Percentiles rank a stretch among this genome's conserved stretches.
These are phyloP conservation scores for Cryptoprocta ferox DNA, from an alignment of 2,797 vertebrate genomes.

Conservation along the genomic window DNA sequence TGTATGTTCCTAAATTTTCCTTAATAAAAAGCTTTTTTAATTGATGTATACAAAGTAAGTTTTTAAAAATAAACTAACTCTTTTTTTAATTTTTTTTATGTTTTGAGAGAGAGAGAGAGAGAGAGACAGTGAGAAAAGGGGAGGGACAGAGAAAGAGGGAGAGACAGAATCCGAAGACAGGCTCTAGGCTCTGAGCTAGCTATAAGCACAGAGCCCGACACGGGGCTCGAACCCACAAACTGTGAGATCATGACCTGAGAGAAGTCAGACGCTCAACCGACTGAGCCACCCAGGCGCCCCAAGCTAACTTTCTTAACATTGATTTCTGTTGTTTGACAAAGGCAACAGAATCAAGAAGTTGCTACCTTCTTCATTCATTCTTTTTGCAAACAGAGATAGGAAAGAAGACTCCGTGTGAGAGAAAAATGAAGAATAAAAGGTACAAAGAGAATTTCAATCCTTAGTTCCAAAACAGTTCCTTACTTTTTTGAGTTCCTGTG, in stretches of 20 bases:
- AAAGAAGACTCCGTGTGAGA: neutral
- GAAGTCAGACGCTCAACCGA: no score
- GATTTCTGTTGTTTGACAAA: neutral
- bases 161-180: no score
- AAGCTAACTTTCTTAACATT: no score
- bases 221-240: no score
- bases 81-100: no score
- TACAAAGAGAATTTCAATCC: conserved; percentile 34
- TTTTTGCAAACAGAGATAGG: neutral
- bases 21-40: neutral
- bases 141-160: no score
- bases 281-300: no score
- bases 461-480: neutral
- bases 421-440: conserved; percentile 56
- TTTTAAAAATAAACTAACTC: neutral
- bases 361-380: neutral
- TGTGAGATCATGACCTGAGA: no score
- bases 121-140: no score
- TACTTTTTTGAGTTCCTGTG: neutral
- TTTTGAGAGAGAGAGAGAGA: no score
- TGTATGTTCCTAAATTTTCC: neutral
- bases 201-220: no score
- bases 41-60: neutral
- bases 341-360: conserved; percentile 8
- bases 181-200: no score